phyloP scores from a whole-genome alignment of 2,113 vertebrate species.

The Eretmochelys imbricata region DNA sequence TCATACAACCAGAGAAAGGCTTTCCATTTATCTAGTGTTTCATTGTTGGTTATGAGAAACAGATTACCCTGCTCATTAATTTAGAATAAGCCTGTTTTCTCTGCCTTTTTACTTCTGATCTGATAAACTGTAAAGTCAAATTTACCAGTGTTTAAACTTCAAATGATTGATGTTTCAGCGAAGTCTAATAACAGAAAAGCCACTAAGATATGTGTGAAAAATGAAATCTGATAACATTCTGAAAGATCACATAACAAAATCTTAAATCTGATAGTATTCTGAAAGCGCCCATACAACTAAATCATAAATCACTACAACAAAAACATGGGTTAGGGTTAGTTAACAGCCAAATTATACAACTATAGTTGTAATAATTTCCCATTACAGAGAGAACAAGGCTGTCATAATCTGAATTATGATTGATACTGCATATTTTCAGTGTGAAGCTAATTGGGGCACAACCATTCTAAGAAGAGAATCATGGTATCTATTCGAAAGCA shows the following conservation, averaged over 20 bases:
- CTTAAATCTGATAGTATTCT: slow-evolving; percentile 66
- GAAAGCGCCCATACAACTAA: slow-evolving; percentile 70
- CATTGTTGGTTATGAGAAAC: slow-evolving; percentile 58
- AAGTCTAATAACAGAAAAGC: slow-evolving; percentile 66
- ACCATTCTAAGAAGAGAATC: slow-evolving; percentile 21
- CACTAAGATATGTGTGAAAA: slow-evolving; percentile 72
- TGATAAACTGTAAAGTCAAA: slow-evolving; percentile 50
- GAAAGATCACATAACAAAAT: slow-evolving; percentile 72
- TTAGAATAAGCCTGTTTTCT: slow-evolving; percentile 67
- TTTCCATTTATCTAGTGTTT: slow-evolving; percentile 53
- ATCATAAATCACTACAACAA: slow-evolving; percentile 68
- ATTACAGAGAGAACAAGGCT: slow-evolving; percentile 74
- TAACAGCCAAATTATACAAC: slow-evolving; percentile 74
- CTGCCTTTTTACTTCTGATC: slow-evolving; percentile 64
- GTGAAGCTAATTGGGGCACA: slow-evolving; percentile 18
- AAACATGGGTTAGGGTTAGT: slow-evolving; percentile 71
- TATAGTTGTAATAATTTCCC: slow-evolving; percentile 75
- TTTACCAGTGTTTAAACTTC: slow-evolving; percentile 35
- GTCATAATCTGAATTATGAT: slow-evolving; percentile 70
- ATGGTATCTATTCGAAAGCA: neutral
- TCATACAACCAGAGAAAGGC: slow-evolving; percentile 31
- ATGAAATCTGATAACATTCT: slow-evolving; percentile 69
- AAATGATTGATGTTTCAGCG: slow-evolving; percentile 69
- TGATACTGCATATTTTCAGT: neutral
- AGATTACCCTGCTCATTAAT: slow-evolving; percentile 70